Conservation (phyloP, 2,888 invertebrate genomes). For the Eupsilia transversa region DNA sequence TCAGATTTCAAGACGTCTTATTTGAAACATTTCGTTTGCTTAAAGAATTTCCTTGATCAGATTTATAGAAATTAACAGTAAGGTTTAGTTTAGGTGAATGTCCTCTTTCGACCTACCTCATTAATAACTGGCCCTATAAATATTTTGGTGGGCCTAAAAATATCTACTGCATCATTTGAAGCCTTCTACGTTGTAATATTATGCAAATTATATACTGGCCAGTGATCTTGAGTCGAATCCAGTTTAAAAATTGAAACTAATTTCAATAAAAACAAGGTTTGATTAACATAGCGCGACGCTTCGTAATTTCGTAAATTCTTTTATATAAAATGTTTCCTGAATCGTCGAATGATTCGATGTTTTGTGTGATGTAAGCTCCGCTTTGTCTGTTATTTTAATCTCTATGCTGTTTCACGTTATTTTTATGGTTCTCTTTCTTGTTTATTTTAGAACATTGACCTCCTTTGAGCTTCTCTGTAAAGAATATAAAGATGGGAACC, state of each 20-base stretch:
- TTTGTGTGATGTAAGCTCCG: slow-evolving; percentile 68
- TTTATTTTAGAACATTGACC: slow-evolving; percentile 63
- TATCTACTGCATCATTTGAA: slow-evolving; percentile 19
- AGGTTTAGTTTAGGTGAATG: background rate
- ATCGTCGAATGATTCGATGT: slow-evolving; percentile 24
- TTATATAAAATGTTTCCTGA: slow-evolving; percentile 15
- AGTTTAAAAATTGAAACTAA: slow-evolving; percentile 31
- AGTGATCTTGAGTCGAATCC: slow-evolving; percentile 44
- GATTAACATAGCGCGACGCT: slow-evolving; percentile 28
- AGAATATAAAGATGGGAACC: slow-evolving; percentile 13
- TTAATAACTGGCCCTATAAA: slow-evolving; percentile 26
- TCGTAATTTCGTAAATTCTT: slow-evolving; percentile 14
- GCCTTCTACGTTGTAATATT: slow-evolving; percentile 21
- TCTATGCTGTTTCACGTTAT: slow-evolving; percentile 39
- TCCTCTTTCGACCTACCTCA: slow-evolving; percentile 39
- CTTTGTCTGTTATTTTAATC: slow-evolving; percentile 44
- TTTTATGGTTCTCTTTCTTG: slow-evolving; percentile 43
- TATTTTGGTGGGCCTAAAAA: slow-evolving; percentile 20
- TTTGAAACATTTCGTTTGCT: slow-evolving; percentile 47
- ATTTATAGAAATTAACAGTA: slow-evolving; percentile 7
- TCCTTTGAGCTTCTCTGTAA: slow-evolving; percentile 42
- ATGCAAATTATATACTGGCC: slow-evolving; percentile 49
- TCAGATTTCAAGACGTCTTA: slow-evolving; percentile 16
- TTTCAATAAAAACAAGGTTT: slow-evolving; percentile 43
- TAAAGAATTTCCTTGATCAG: background rate